Conservation (phyloP, 2,113 vertebrate genomes). For the Meleagris gallopavo region DNA sequence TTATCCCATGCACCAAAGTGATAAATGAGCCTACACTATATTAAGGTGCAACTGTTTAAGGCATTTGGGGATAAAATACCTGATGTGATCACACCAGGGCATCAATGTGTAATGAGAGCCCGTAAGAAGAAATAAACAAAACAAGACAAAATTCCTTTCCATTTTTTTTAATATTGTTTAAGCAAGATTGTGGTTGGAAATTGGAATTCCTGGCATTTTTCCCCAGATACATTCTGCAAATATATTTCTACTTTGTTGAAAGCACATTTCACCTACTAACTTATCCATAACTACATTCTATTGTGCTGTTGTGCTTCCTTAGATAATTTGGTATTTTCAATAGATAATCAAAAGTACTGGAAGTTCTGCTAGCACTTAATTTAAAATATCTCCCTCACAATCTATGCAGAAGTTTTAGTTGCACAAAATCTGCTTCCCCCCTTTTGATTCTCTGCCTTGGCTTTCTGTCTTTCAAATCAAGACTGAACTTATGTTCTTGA, state of each 20-base stretch:
- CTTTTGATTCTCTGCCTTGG: background rate
- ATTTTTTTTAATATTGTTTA: background rate
- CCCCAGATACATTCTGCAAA: background rate
- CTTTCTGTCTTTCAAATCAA: background rate
- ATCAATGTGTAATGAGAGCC: background rate
- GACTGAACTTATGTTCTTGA: background rate
- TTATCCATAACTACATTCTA: background rate
- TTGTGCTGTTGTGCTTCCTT: background rate
- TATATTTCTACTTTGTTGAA: background rate
- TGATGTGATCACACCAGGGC: background rate
- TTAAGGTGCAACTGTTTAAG: background rate
- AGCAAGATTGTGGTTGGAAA: background rate
- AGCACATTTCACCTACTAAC: background rate
- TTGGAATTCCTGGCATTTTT: background rate
- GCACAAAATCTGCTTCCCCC: background rate
- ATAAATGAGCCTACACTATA: background rate
- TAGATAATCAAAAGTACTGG: background rate
- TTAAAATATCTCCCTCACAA: background rate
- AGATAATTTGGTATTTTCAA: background rate
- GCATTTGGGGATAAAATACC: background rate
- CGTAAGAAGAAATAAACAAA: background rate
- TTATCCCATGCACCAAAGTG: background rate
- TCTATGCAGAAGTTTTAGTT: background rate
- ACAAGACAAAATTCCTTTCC: background rate
- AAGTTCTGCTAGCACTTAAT: background rate